These are phyloP conservation scores for Melanotaenia nigrans DNA, from an alignment of 2,797 vertebrate genomes.

Conservation along the genomic window DNA sequence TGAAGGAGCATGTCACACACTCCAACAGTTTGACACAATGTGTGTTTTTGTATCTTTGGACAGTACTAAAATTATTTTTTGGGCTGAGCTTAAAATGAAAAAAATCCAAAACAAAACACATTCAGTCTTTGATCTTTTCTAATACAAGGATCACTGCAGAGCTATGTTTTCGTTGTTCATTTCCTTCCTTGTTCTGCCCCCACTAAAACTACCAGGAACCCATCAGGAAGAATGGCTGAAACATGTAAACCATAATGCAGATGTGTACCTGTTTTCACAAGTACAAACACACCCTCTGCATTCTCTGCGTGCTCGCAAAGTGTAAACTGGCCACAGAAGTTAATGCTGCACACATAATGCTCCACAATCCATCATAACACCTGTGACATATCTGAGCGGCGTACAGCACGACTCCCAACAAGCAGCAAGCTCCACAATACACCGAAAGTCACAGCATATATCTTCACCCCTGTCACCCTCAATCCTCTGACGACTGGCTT, in stretches of 20 bases:
- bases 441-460: constrained; percentile 61
- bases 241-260: constrained; percentile 33
- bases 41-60: not conserved
- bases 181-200: constrained; percentile 40
- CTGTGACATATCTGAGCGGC: constrained; percentile 61
- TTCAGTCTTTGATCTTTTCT: constrained; percentile 22
- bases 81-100: not conserved
- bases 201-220: constrained; percentile 32
- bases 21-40: not conserved
- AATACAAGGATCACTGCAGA: constrained; percentile 33
- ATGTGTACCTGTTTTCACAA: constrained; percentile 26
- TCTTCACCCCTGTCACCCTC: constrained; percentile 69
- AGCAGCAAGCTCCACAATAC: constrained; percentile 59
- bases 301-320: not conserved
- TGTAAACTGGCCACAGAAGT: constrained; percentile 39
- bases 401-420: constrained; percentile 46
- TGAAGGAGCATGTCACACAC: not conserved
- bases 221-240: constrained; percentile 12
- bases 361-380: constrained; percentile 50
- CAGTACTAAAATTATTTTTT: not conserved
- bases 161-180: constrained; percentile 38
- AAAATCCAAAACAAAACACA: not conserved
- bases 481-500: constrained; percentile 26
- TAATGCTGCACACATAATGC: constrained; percentile 25
- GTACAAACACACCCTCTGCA: not conserved